Base-by-base conservation (phyloP, 1,140 invertebrate species). In the Bursaphelenchus mucronatus region DNA sequence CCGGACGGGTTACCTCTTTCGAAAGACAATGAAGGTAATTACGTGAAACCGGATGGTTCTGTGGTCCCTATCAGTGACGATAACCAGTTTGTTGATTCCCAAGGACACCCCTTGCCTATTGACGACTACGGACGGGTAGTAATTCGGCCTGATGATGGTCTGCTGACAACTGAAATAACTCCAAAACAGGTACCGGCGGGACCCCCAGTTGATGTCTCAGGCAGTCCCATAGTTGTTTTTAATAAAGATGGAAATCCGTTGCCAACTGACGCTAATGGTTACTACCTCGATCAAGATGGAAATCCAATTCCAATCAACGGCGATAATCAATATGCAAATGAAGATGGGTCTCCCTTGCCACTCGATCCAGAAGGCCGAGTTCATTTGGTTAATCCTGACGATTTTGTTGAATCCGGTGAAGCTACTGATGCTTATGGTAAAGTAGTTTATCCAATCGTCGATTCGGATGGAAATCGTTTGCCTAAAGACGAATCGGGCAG, bases 1-100 rank as follows among this genome's bases (percentile, higher is more conserved):
- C 73, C 73, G 52, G 73, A 75, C 58, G 75, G 75, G n/a, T 64
- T 63, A 8, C 75, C 75, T 40, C 62, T 75, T 10, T 75, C 75
- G 39, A 75, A 75, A 8, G 66, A 74, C 50, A 39, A 41, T 7
- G 40, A 71, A 46, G 71, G 71, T n/a, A 66, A 72, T 21, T 30
- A 30, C 30, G 30, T 30, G 30, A 17, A 64, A 8, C 43, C 57
- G 9, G 45, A 15, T 19, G 49, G 44, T 54, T 53, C 49, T 10
- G 61, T 55, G 4, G 54, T 51, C 15, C 30, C 30, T 3, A 30
- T 30, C 30, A 30, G 30, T 30, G 30, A 30, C 30, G 30, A 30
- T 30, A 30, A 30, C 30, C 30, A 30, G 30, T 30, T 30, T 30
- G 41, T 66, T 11, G 44, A 61, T 17, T 19, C 45, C 17, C 39